Conservation (phyloP, 2,888 invertebrate species). For the Nomada fabriciana region DNA sequence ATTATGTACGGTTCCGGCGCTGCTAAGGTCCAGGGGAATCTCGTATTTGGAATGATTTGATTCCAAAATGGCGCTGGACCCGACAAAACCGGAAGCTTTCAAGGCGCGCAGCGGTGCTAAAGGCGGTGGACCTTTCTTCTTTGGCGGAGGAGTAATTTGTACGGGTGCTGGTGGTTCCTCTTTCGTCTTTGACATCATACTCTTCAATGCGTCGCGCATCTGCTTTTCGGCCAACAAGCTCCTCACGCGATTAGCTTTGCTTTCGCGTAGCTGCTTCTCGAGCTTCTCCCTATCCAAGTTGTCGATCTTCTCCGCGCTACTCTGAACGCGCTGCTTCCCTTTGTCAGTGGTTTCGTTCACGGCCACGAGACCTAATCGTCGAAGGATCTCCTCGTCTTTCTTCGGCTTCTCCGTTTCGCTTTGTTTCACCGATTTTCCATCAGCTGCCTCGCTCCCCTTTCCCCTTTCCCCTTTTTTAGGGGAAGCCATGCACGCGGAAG, state of each 20-base stretch:
- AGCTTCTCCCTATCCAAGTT: slow-evolving; percentile 75
- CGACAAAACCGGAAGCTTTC: slow-evolving; percentile 64
- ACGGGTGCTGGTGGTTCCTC: slow-evolving; percentile 48
- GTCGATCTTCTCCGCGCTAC: slow-evolving; percentile 57
- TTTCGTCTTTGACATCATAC: slow-evolving; percentile 76
- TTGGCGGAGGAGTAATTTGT: slow-evolving; percentile 52
- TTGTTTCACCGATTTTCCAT: slow-evolving; percentile 29
- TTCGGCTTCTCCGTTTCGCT: slow-evolving; percentile 55
- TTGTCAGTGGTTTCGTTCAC: slow-evolving; percentile 74
- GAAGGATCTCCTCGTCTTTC: slow-evolving; percentile 78
- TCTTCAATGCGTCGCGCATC: slow-evolving; percentile 79
- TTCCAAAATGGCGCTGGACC: slow-evolving; percentile 56
- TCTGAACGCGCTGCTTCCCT: slow-evolving; percentile 63
- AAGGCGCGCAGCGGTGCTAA: slow-evolving; percentile 76
- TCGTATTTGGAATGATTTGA: slow-evolving; percentile 72
- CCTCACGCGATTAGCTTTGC: slow-evolving; percentile 79
- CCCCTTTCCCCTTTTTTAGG: slow-evolving; percentile 36
- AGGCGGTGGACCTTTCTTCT: slow-evolving; percentile 80
- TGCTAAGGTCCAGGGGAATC: slow-evolving; percentile 78
- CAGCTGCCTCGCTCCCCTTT: slow-evolving; percentile 13
- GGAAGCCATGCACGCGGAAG: slow-evolving; percentile 12
- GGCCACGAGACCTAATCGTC: slow-evolving; percentile 77
- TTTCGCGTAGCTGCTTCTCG: slow-evolving; percentile 79
- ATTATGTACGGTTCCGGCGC: slow-evolving; percentile 69
- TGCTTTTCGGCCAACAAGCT: slow-evolving; percentile 80